Base-by-base conservation (phyloP, 2,797 vertebrate species). In the Neomorphus geoffroyi region DNA sequence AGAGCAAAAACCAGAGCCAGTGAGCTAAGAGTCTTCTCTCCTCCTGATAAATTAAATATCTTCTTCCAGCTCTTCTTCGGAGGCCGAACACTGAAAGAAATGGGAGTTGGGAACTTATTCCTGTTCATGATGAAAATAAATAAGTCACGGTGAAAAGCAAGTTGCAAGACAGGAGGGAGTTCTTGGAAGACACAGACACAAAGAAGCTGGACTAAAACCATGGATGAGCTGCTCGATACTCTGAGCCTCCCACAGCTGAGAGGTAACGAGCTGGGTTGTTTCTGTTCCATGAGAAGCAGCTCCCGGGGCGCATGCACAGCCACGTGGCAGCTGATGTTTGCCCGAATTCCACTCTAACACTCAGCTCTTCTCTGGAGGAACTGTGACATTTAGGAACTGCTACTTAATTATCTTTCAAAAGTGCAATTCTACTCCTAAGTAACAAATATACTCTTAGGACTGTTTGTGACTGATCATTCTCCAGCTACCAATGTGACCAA, bases 1-100 rank as follows among this genome's bases (percentile, higher is more conserved):
- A 99, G 98, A 18, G 99, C 99, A 48, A 99, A 99, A 65, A 99
- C 99, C 88, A 99, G 97, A 9, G 99, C 99, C 97, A 99, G 94
- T 0, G 99, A 99, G 96, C 99, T 99, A 12, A 99, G 98, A 5
- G 99, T 99, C 98, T 99, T 99, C 89, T 99, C 99, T 51, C 99
- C 99, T 82, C 99, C 99, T 0, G 99, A 99, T 70, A 99, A 98
- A 93, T 99, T 99, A 60, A 99, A 99, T 93, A 99, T 99, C 96
- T 99, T 99, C 96, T 99, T 99, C 99, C 99, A 99, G 85, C 99
- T 99, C 94, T 99, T 99, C 98, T 99, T 99, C 8, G 99, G 99
- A 78, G 99, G 99, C 46, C 99, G 98, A 72, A 99, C 99, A 61
- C 99, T 99, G 84, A 45, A 96, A 92, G 35, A 53, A 66, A 89